Conservation (phyloP, 1,140 invertebrate species). For the Panagrolaimus sp. region DNA sequence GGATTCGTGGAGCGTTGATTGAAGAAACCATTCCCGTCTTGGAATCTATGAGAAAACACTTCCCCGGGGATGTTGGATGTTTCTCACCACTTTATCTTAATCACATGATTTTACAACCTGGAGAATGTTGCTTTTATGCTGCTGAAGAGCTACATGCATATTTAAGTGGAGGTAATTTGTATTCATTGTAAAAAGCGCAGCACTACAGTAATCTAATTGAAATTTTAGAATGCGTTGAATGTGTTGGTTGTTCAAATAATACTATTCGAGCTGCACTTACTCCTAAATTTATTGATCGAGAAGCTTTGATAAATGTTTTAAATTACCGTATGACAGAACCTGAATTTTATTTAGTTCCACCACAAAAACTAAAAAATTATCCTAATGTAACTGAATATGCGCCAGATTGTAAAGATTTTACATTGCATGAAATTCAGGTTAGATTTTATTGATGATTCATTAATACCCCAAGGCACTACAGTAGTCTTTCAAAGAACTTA, state of each 20-base stretch:
- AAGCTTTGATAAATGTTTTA: conserved; percentile 75
- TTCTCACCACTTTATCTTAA: conserved; percentile 90
- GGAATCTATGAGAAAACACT: conserved; percentile 61
- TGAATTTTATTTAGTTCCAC: conserved; percentile 44
- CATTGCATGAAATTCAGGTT: conserved; percentile 47
- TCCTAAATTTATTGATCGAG: conserved; percentile 85
- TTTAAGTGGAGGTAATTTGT: conserved; percentile 73
- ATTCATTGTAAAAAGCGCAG: conserved; percentile 12
- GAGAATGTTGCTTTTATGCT: conserved; percentile 84
- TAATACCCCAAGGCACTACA: no score
- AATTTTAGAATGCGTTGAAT: conserved; percentile 86
- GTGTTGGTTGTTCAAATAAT: conserved; percentile 97
- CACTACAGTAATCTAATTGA: conserved; percentile 21
- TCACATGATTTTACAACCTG: conserved; percentile 74
- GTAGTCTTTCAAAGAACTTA: no score
- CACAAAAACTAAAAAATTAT: conserved; percentile 23
- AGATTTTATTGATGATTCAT: no score
- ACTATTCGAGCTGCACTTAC: conserved; percentile 91
- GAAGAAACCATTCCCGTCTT: conserved; percentile 62
- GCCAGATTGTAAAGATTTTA: conserved; percentile 54
- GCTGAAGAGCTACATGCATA: conserved; percentile 91
- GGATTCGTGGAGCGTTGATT: conserved; percentile 40
- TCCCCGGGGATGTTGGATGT: conserved; percentile 86
- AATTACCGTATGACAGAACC: conserved; percentile 68
- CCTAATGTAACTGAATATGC: conserved; percentile 46